Conservation (phyloP, 2,113 vertebrate species). For the Lota lota region DNA sequence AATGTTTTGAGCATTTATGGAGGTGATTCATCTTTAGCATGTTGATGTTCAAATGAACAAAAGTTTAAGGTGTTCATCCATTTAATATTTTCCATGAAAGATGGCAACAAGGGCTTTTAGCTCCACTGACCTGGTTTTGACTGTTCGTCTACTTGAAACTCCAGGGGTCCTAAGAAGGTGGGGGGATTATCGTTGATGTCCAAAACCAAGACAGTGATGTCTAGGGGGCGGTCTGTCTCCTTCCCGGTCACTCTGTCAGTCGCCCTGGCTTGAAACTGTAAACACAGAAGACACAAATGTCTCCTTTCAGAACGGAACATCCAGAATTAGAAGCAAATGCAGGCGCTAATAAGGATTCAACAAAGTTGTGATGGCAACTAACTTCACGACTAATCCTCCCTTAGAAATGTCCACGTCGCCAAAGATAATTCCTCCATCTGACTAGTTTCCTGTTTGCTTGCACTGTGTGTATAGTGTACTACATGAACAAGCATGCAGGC, state of each 20-base stretch:
- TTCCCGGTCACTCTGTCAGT: constrained; percentile 56
- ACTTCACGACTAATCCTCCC: too few relatives aligned
- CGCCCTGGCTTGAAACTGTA: constrained; percentile 75
- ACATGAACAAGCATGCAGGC: background rate
- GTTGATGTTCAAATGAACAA: too few relatives aligned
- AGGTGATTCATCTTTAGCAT: too few relatives aligned
- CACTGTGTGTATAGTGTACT: too few relatives aligned
- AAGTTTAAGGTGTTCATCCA: background rate
- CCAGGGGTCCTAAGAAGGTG: constrained; percentile 58
- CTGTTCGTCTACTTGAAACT: constrained; percentile 71
- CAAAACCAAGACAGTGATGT: constrained; percentile 72
- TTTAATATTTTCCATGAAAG: background rate
- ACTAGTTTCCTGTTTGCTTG: background rate
- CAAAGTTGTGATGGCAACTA: too few relatives aligned
- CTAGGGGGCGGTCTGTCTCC: constrained; percentile 72
- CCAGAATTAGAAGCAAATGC: background rate
- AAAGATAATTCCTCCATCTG: background rate
- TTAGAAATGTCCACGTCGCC: too few relatives aligned
- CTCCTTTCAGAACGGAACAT: background rate
- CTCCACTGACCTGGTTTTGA: constrained; percentile 72
- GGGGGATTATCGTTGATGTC: constrained; percentile 85
- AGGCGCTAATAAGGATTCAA: background rate
- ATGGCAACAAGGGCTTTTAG: background rate
- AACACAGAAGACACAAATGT: background rate
- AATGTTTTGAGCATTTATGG: too few relatives aligned